Base-by-base conservation (phyloP, 2,797 vertebrate genomes). In the Lithobates sylvaticus region DNA sequence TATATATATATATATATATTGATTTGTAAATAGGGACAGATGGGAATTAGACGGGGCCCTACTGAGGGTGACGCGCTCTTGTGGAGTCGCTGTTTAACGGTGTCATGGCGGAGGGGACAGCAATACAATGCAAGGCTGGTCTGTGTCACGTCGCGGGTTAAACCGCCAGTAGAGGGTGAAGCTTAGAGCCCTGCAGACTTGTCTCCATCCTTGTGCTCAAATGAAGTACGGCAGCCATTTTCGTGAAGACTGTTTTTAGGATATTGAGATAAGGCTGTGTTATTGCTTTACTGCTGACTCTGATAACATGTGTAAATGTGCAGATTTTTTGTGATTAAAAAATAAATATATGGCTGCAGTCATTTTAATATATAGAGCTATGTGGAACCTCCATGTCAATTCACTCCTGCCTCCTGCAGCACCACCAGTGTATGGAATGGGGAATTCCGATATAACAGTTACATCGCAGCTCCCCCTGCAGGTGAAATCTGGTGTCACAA, bases 21-120 rank as follows among this genome's bases (percentile, higher is more conserved):
- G 76, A 87, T 78, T 69, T 87, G 86, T 87, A 87, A 79, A 87
- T 87, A 87, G 67, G 26, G 36, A 73, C 36, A 50, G 70, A 69
- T 75, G 77, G 71, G 65, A 76, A 27, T 50, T 16, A 7, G 58
- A 44, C 64, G 64, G 75, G 26, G 64, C 39, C 39, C 39, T 39
- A 39, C 39, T 39, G 39, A 10, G 64, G 9, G 29, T 42, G 78
- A 76, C 70, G 16, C 76, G 32, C 61, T 69, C 58, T 32, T 75
- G 76, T 65, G 26, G 8, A 78, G 29, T 44, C 54, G 70, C 74
- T 76, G 80, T 79, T 54, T 74, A 64, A 54, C 18, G 9, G 7
- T 7, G 26, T 67, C 1, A 8, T 36, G 69, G 72, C 42, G 39
- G 23, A 69, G 69, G 69, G 68, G 27, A 61, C 54, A 72, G 79